Evolutionary conservation across 1,140 invertebrate species (phyloP).

Genomic region (Tigriopus japonicus): DNA sequence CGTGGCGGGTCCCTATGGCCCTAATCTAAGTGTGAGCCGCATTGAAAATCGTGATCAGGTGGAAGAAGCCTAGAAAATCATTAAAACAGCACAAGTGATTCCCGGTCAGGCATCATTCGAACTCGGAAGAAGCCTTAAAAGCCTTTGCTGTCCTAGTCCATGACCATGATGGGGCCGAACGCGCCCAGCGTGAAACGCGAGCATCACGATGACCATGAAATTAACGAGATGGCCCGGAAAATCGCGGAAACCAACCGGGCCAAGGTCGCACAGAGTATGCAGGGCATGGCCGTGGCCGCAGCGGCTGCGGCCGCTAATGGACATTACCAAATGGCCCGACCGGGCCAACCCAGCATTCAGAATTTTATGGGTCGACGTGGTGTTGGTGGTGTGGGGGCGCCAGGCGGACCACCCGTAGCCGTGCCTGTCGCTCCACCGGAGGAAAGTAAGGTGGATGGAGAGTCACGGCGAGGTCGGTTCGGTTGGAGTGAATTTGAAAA

Average conservation of each 20-base stretch:
- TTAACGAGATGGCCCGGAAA: constrained; percentile 58
- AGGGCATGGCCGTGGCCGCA: constrained; percentile 17
- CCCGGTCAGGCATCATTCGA: no score
- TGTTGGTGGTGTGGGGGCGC: not conserved
- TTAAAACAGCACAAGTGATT: no score
- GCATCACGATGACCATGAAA: constrained; percentile 55
- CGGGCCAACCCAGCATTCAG: constrained; percentile 14
- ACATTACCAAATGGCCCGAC: constrained; percentile 19
- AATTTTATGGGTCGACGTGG: not conserved
- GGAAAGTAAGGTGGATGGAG: constrained; percentile 38
- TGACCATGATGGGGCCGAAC: constrained; percentile 6
- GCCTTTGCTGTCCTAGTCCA: no score
- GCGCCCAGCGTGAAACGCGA: constrained; percentile 45
- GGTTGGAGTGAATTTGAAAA: constrained; percentile 71
- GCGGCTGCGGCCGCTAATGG: constrained; percentile 17
- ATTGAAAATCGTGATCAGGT: no score
- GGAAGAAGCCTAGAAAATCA: no score
- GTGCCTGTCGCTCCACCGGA: constrained; percentile 17
- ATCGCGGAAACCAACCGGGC: constrained; percentile 65
- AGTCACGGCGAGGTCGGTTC: constrained; percentile 62
- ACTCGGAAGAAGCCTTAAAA: no score
- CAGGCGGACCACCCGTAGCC: constrained; percentile 17
- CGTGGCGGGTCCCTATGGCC: no score
- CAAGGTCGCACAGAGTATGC: constrained; percentile 32
- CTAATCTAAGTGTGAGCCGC: no score